Evolutionary conservation across 2,888 invertebrate genomes (phyloP), one percentile per base, ranked within the genome.

Genomic region (Drosophila greeni): DNA sequence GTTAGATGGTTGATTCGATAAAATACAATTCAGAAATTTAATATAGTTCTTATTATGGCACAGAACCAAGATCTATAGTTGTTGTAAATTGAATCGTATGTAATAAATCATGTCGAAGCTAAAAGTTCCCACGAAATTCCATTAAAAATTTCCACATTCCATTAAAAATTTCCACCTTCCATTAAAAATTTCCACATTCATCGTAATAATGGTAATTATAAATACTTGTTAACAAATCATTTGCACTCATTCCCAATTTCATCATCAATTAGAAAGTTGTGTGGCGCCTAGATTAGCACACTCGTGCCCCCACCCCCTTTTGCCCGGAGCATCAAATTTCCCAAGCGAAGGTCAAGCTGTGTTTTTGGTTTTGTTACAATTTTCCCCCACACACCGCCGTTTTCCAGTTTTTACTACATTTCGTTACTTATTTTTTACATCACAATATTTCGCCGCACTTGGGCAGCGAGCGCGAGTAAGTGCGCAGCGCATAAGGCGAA

Each of bases 261-360:
- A 60, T 72, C 70, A 69, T 61, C 70, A 67, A 80, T 74, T 77
- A 75, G 77, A 77, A 77, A 80, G 81, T 77, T 70, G 78, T 67
- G 67, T 73, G 80, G 74, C 76, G 79, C 74, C 58, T 65, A 71
- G 39, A 16, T 23, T 29, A 36, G 36, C 55, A 36, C 48, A 16
- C 26, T 39, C 31, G 23, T 42, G 18, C 29, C 31, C 12, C 29
- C 31, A 14, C 29, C 23, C 39, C 12, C 36, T 14, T 14, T 29
- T 33, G 7, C 20, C 2, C 7, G 9, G 56, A 52, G 80, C 72
- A 82, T 76, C 76, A 56, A 76, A 76, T 76, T 82, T 74, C 76
- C 62, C 62, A 12, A 71, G 43, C 72, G 82, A 76, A 76, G 76
- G 82, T 76, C 82, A 82, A 80, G 75, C 75, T 83, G 75, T 67